Evolutionary conservation across 2,888 invertebrate species (phyloP).

Genomic region (Archips crataeganus): DNA sequence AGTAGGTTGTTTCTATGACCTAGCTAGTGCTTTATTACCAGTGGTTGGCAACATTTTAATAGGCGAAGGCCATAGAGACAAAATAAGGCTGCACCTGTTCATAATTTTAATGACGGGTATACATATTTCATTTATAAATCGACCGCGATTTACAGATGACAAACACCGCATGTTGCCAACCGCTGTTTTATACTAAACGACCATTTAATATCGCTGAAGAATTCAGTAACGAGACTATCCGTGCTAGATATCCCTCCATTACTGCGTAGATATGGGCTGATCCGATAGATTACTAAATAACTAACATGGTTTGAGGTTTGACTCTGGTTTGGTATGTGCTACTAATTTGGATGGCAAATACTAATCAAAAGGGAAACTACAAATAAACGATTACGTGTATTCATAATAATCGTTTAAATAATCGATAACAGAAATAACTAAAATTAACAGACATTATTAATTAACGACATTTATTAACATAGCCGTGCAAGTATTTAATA

Average conservation of each 20-base stretch:
- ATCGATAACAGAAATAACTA: not conserved
- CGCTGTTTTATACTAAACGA: no score
- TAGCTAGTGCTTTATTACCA: no score
- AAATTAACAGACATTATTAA: not conserved
- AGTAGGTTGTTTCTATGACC: not conserved
- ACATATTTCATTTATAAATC: no score
- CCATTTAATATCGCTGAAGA: no score
- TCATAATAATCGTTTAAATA: not conserved
- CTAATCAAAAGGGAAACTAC: not conserved
- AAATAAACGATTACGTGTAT: not conserved
- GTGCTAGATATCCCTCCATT: not conserved
- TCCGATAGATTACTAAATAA: not conserved
- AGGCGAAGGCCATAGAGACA: no score
- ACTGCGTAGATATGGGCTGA: constrained; percentile 3
- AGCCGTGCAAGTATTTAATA: not conserved
- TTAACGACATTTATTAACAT: not conserved
- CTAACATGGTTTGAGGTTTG: constrained; percentile 10
- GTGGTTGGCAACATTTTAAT: no score
- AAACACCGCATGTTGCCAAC: no score
- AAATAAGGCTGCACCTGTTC: no score
- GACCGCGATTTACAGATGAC: no score
- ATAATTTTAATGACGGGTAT: no score
- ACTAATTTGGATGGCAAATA: constrained; percentile 12
- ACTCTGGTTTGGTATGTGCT: constrained; percentile 11
- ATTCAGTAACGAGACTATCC: no score